Base-by-base conservation (phyloP, 92 coral and sea anemone species). In the Actinernus sp. region DNA sequence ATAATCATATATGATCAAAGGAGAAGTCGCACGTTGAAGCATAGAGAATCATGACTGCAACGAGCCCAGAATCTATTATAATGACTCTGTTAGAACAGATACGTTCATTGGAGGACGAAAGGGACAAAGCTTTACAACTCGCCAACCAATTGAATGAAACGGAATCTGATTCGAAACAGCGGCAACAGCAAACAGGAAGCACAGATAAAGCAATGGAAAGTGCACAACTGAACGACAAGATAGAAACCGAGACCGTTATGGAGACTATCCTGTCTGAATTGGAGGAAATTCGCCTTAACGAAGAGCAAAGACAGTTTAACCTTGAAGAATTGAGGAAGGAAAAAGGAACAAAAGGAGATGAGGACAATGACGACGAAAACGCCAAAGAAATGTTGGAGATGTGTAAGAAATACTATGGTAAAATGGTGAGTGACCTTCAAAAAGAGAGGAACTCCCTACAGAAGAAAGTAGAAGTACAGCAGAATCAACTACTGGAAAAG, bases 221-320 rank as follows among this genome's bases (percentile, higher is more conserved):
- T 56, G 79, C 76, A 30, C 58, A 62, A 21, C n/a, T 18, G 4
- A 58, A 50, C 20, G 6, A 61, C 33, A 74, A 74, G 11, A 63
- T 49, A 26, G 61, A 56, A 23, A 30, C 62, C 13, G 57, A 49
- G 38, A 63, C 63, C 23, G 52, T 72, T 4, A 25, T 85, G 41
- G 86, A 85, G 45, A 68, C 83, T 1, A 54, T 85, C 7, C 26
- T 74, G 4, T 55, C 77, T 14, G 92, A 72, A 27, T 63, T 90
- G 25, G 86, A 86, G 46, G 97, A 69, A 61, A 90, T 90, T 57
- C 97, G 97, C 16, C 73, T 90, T 1, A 90, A 83, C 23, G 97
- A 90, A 72, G 97, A 90, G 61, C 97, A 90, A 49, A 70, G 97
- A 44, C 83, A 70, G 73, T 85, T 80, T 72, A 90, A 90, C 55